These are phyloP conservation scores for Apolygus lucorum DNA, from an alignment of 1,140 invertebrate genomes.

Conservation along the genomic window DNA sequence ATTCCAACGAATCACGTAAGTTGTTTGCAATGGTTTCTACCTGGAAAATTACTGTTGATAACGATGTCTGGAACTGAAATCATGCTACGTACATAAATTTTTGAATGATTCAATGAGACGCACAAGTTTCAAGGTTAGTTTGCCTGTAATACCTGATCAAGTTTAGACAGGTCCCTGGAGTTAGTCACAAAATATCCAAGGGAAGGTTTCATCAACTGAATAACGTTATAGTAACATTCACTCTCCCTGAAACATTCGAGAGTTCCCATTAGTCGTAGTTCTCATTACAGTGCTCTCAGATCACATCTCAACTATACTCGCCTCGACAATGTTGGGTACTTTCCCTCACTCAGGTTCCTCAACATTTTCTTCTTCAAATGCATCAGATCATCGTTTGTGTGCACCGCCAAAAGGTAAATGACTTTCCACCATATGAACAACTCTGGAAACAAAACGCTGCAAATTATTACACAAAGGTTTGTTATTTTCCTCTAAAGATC, in stretches of 20 bases:
- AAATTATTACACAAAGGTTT: no score
- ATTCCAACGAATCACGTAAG: neutral
- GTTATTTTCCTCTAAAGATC: no score
- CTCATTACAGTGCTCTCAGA: neutral
- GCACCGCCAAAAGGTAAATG: neutral
- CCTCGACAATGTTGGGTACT: neutral
- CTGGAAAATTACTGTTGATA: neutral
- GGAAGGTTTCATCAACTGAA: neutral
- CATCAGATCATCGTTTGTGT: neutral
- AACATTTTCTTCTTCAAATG: neutral
- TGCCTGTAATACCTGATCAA: no score
- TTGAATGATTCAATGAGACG: no score
- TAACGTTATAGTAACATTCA: neutral
- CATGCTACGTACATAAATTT: no score
- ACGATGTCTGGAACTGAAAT: no score
- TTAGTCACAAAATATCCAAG: neutral
- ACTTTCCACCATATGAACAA: neutral
- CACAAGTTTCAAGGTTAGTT: no score
- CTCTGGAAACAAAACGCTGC: no score
- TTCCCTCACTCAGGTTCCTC: neutral
- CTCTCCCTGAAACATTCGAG: neutral
- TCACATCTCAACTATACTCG: no score
- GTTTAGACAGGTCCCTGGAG: no score
- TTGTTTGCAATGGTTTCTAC: neutral
- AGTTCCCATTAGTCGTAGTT: neutral